Evolutionary conservation across 2,797 vertebrate genomes (phyloP), one percentile per base, ranked within the genome.

Genomic region (Pantherophis vulpinus): DNA sequence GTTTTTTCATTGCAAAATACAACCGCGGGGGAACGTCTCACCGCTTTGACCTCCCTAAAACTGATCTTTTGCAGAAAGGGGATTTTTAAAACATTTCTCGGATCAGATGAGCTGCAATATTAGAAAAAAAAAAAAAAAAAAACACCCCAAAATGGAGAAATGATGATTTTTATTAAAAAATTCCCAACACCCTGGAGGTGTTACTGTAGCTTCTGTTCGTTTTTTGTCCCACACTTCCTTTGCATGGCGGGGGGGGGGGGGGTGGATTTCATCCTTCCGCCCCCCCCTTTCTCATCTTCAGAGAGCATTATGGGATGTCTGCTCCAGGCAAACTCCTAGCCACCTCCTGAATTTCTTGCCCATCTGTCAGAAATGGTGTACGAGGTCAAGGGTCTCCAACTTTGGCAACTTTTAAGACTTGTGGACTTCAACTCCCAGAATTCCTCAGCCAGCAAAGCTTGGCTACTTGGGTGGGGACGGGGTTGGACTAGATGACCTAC

Each of bases 1-100:
- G 16, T 37, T 18, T 1, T 37, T 74, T 74, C 2, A 0, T 9
- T 74, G 70, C 32, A 9, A 37, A 74, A 37, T 74, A 37, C 9
- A 37, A 74, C 32, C 16, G 0, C 0, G 1, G 16, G 32, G 6
- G 0, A 18, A 18, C 2, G 1, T 18, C n/a, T 74, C 32, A 74
- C 3, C 29, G 2, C 12, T 13, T 14, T 29, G 2, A n/a, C 2
- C 16, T 74, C 32, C 6, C 32, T 9, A 9, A 86, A 32, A 54
- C 6, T 4, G 51, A 23, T 18, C 87, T 42, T 13, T 8, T n/a
- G n/a, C 23, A 42, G n/a, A 55, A 51, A 55, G 13, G 55, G 54
- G 18, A n/a, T 32, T 63, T 47, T 42, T 25, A 18, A 55, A 56
- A 3, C 29, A 37, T 51, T 87, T 87, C 16, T 20, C 8, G 14